These are phyloP conservation scores for Percopsis transmontana DNA, from an alignment of 2,113 vertebrate genomes.

Conservation along the genomic window DNA sequence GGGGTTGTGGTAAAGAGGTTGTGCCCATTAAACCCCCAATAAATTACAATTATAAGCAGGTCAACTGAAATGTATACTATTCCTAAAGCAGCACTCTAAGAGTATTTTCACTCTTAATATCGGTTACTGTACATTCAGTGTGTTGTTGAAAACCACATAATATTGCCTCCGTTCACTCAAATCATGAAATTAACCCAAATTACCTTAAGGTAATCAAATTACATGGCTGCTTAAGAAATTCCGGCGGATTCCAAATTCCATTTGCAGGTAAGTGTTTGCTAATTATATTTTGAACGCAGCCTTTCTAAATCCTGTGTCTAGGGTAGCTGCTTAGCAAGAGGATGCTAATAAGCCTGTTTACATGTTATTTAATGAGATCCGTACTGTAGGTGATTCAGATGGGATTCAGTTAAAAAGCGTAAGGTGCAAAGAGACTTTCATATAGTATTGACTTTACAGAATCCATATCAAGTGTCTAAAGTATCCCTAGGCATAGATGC, in stretches of 20 bases:
- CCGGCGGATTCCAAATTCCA: conserved; percentile 32
- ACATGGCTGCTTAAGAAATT: conserved; percentile 27
- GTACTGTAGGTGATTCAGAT: background rate
- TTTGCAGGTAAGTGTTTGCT: conserved; percentile 35
- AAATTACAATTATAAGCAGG: too few relatives aligned
- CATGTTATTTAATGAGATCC: background rate
- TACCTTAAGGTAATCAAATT: conserved; percentile 19
- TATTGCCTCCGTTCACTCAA: too few relatives aligned
- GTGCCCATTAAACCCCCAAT: too few relatives aligned
- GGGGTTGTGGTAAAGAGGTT: too few relatives aligned
- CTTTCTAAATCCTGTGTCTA: background rate
- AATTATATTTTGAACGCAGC: conserved; percentile 2
- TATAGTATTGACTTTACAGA: conserved; percentile 41
- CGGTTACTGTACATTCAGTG: background rate
- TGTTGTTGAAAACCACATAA: too few relatives aligned
- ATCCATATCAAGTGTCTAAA: conserved; percentile 12
- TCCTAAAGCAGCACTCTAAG: background rate
- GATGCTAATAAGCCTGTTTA: conserved; percentile 2
- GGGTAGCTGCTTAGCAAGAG: too few relatives aligned
- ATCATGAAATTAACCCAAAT: background rate
- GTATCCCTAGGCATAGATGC: conserved; percentile 36
- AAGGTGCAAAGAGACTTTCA: conserved; percentile 35
- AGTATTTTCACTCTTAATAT: background rate
- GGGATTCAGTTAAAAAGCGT: background rate
- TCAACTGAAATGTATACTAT: background rate